Evolutionary conservation across 1,140 invertebrate species (phyloP).

Genomic region (Bursaphelenchus mucronatus): DNA sequence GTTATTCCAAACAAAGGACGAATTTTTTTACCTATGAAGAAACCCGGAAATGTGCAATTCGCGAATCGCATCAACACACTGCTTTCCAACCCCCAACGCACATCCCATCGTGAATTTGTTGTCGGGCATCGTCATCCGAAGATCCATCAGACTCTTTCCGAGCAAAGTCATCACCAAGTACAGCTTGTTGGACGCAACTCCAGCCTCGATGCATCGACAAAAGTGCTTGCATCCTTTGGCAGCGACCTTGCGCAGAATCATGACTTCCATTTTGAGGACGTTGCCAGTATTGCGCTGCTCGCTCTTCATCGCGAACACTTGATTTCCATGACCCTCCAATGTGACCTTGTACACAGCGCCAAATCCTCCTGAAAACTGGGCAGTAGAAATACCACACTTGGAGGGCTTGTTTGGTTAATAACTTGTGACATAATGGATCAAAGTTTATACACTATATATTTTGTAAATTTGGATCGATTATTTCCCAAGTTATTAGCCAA

Average conservation of each 20-base stretch:
- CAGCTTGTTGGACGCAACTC: constrained; percentile 16
- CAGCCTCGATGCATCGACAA: constrained; percentile 31
- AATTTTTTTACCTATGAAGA: constrained; percentile 21
- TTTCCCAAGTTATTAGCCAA: too few relatives aligned
- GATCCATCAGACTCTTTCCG: constrained; percentile 28
- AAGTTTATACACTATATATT: too few relatives aligned
- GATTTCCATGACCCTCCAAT: constrained; percentile 22
- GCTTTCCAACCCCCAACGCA: constrained; percentile 27
- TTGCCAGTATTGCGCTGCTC: constrained; percentile 40
- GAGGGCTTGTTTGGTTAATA: too few relatives aligned
- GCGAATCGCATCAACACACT: constrained; percentile 28
- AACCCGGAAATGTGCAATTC: constrained; percentile 20
- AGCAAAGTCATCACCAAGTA: constrained; percentile 32
- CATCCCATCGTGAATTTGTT: constrained; percentile 24
- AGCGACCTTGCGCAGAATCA: constrained; percentile 41
- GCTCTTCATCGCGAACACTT: constrained; percentile 27
- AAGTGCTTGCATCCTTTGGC: constrained; percentile 27
- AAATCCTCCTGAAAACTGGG: constrained; percentile 26
- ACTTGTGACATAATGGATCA: too few relatives aligned
- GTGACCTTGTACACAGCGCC: constrained; percentile 44
- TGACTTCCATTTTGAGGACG: constrained; percentile 50
- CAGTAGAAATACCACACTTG: neutral
- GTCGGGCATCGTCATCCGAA: constrained; percentile 15
- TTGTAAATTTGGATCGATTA: too few relatives aligned
- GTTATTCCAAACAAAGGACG: constrained; percentile 41